Base-by-base conservation (phyloP, 2,797 vertebrate species). In the Phalloptychus januarius region DNA sequence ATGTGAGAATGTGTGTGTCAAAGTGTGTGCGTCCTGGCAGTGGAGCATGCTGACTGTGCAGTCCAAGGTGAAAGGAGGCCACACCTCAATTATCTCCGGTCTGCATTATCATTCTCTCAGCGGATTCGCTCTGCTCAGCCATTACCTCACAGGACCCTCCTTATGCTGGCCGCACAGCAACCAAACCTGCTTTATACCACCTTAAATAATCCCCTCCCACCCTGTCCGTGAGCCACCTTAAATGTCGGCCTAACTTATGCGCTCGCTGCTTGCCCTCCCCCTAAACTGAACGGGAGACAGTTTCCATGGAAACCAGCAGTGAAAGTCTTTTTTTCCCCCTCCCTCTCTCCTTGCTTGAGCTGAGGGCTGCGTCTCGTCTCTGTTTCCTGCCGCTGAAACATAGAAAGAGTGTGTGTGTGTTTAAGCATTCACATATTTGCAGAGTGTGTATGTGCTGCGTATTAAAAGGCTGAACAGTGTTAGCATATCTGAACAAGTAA, bases 291-390 rank as follows among this genome's bases (percentile, higher is more conserved):
- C 86, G 84, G 91, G 90, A 94, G 88, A 92, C 94, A 93, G 95
- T 96, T 96, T 94, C 95, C 94, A 96, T 96, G 94, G 95, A 88
- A 95, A 96, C 95, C 88, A 92, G 83, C 90, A 93, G 90, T 94
- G 92, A 87, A 95, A 92, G 90, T 94, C 83, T 94, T 88, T 91
- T 91, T 83, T 89, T 89, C 73, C 23, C 7, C 3, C 33, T 52
- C 8, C 40, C 5, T 73, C 52, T 56, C 11, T 25, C 38, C 87
- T 85, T 11, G 79, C 87, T 84, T 84, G 80, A 93, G 89, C 91
- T 88, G 81, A 93, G 89, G 88, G 90, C 90, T 90, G 90, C 90
- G 91, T 95, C 91, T 92, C 93, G 90, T 91, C 91, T 93, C 89
- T 88, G 88, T 95, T 91, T 90, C 87, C 87, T 92, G 83, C 89